Evolutionary conservation across 2,113 vertebrate genomes (phyloP).

Genomic region (Poecile atricapillus): DNA sequence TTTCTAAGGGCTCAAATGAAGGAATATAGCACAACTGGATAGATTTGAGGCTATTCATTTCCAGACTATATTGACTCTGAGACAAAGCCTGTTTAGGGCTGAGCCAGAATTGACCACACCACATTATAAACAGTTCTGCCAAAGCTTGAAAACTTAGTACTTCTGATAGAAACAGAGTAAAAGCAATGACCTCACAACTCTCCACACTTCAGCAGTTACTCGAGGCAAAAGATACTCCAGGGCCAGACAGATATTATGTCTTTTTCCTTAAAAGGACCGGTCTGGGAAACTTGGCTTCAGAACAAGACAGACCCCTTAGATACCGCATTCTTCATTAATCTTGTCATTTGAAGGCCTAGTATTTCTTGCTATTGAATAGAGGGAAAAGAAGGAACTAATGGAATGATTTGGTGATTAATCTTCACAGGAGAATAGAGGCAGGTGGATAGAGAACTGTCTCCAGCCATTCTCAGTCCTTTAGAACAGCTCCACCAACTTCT

Average conservation of each 20-base stretch:
- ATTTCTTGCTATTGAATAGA: background rate
- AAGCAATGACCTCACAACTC: background rate
- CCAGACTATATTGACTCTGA: background rate
- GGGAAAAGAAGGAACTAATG: background rate
- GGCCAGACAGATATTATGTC: background rate
- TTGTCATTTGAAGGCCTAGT: background rate
- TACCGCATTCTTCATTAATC: background rate
- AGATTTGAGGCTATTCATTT: background rate
- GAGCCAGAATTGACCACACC: background rate
- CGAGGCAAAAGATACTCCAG: background rate
- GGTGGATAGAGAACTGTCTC: background rate
- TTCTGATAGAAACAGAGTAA: background rate
- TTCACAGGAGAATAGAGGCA: background rate
- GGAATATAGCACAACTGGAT: background rate
- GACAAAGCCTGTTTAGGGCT: background rate
- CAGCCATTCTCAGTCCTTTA: background rate
- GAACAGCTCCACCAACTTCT: background rate
- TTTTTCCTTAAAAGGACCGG: constrained; percentile 17
- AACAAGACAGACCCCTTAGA: constrained; percentile 20
- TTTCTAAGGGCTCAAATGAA: background rate
- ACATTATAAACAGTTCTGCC: background rate
- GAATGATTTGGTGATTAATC: background rate
- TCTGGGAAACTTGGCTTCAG: background rate
- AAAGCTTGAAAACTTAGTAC: background rate
- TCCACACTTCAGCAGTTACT: background rate